These are phyloP conservation scores for Penaeus monodon DNA, from an alignment of 2,888 invertebrate genomes.

Conservation along the genomic window DNA sequence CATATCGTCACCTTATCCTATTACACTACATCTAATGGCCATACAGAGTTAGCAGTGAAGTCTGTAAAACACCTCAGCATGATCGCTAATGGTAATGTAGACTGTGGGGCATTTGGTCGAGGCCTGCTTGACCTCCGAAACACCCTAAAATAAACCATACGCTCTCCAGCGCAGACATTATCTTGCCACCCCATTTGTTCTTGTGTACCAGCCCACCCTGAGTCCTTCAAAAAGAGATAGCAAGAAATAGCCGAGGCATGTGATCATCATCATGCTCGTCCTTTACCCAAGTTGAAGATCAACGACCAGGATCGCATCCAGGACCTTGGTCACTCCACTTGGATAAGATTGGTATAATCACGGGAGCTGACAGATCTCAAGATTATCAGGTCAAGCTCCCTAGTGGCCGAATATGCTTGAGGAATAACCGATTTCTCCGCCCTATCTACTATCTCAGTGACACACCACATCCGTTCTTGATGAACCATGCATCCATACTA, in stretches of 20 bases:
- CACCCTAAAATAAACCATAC: not conserved
- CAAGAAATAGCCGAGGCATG: not conserved
- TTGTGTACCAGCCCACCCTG: slow-evolving; percentile 7
- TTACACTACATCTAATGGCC: not conserved
- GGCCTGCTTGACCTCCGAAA: not conserved
- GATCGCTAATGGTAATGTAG: not conserved
- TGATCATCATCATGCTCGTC: slow-evolving; percentile 18
- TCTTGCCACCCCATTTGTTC: not conserved
- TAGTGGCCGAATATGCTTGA: slow-evolving; percentile 18
- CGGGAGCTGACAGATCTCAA: not conserved
- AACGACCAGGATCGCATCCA: not conserved
- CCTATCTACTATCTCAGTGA: not conserved
- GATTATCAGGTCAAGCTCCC: not conserved
- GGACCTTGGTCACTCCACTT: slow-evolving; percentile 10
- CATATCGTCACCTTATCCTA: not conserved
- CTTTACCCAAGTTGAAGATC: slow-evolving; percentile 1
- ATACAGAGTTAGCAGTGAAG: no score
- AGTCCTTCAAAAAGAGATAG: slow-evolving; percentile 13
- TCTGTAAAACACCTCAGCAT: slow-evolving; percentile 15
- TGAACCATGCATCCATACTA: no score
- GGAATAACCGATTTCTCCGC: slow-evolving; percentile 18
- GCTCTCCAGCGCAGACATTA: not conserved
- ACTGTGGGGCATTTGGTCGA: slow-evolving; percentile 19
- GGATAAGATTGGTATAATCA: slow-evolving; percentile 10
- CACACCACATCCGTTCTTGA: no score